Percentiles rank a stretch among this genome's conserved stretches.
These are phyloP conservation scores for Tribolium castaneum DNA, from an alignment of 1,140 invertebrate species.

Conservation along the genomic window DNA sequence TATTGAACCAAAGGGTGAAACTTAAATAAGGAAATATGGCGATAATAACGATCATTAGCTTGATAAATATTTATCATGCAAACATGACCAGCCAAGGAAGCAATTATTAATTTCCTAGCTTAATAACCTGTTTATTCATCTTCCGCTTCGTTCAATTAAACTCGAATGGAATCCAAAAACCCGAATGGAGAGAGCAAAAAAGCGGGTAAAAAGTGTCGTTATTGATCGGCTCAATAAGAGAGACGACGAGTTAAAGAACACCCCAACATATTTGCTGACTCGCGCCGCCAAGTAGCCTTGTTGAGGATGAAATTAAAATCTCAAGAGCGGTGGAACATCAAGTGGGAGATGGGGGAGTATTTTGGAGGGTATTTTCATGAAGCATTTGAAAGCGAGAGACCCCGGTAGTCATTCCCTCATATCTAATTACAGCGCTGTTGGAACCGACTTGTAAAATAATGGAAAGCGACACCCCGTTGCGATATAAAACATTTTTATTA, in stretches of 20 bases:
- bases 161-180: background rate
- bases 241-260: conserved; percentile 13
- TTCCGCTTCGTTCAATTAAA: conserved; percentile 1
- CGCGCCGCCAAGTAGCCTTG: conserved; percentile 38
- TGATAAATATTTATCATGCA: conserved; percentile 39
- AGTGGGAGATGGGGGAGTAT: conserved; percentile 37
- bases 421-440: conserved; percentile 38
- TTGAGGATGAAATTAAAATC: conserved; percentile 45
- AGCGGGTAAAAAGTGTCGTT: background rate
- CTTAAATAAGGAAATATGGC: conserved; percentile 44
- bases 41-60: conserved; percentile 44
- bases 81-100: conserved; percentile 37
- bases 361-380: conserved; percentile 35
- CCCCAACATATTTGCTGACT: conserved; percentile 37
- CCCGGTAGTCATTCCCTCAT: conserved; percentile 36
- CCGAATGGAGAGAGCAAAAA: background rate
- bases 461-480: conserved; percentile 40
- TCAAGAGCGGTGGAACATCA: conserved; percentile 42
- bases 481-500: conserved; percentile 42
- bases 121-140: conserved; percentile 3
- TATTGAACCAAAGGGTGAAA: conserved; percentile 42
- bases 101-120: conserved; percentile 37
- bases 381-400: conserved; percentile 1
- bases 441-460: conserved; percentile 40
- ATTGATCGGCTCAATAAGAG: conserved; percentile 20